Evolutionary conservation across 2,797 vertebrate genomes (phyloP).

Genomic region (Anabas testudineus): DNA sequence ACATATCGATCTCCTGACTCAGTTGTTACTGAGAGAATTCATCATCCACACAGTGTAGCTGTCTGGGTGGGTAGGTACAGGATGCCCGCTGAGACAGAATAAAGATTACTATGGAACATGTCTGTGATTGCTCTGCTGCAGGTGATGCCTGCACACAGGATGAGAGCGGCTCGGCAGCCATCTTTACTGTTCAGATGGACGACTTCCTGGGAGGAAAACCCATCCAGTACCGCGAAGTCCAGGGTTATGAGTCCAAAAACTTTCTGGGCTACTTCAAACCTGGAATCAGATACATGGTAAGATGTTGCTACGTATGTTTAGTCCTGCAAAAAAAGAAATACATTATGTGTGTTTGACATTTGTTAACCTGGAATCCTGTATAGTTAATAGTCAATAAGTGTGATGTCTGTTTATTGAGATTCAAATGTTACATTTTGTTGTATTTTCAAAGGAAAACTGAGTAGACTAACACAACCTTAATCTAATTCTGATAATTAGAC

Average conservation of each 20-base stretch:
- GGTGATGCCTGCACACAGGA: conserved; percentile 94
- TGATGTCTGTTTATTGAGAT: neutral
- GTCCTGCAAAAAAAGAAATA: neutral
- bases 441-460: neutral
- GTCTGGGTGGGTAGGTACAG: neutral
- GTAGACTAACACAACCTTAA: neutral
- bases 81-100: neutral
- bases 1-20: conserved; percentile 18
- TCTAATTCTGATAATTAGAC: neutral
- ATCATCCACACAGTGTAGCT: neutral
- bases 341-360: neutral
- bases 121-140: conserved; percentile 58
- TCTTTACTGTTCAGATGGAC: conserved; percentile 97
- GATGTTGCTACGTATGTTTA: conserved; percentile 12
- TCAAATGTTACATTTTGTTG: neutral
- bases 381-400: neutral
- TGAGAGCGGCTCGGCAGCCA: conserved; percentile 95
- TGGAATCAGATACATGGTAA: conserved; percentile 95
- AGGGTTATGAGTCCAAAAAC: conserved; percentile 92
- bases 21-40: conserved; percentile 1
- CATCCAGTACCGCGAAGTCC: conserved; percentile 95
- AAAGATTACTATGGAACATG: conserved; percentile 15
- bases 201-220: conserved; percentile 93
- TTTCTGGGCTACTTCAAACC: conserved; percentile 98
- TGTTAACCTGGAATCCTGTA: neutral